phyloP scores from a whole-genome alignment of 2,888 invertebrate species.

The Conchocele bisecta region DNA sequence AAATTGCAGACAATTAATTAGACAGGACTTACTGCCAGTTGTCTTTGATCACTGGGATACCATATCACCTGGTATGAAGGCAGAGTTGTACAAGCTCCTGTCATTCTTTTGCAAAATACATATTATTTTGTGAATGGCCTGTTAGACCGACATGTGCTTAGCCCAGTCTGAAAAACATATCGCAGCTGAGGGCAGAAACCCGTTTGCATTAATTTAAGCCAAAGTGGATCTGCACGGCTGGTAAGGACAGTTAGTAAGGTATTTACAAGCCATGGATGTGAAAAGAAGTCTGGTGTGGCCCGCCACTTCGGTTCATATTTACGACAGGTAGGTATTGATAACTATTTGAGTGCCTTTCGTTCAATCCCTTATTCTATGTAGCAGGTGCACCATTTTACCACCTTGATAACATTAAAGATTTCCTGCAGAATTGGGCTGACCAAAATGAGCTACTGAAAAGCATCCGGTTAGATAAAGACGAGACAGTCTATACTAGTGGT shows the following conservation, averaged over 20 bases:
- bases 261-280: conserved; percentile 14
- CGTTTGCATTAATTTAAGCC: conserved; percentile 16
- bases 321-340: neutral
- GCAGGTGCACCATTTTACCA: conserved; percentile 32
- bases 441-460: conserved; percentile 32
- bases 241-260: conserved; percentile 22
- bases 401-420: conserved; percentile 23
- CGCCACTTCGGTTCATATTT: conserved; percentile 14
- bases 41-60: conserved; percentile 18
- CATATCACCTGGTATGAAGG: neutral
- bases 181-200: conserved; percentile 14
- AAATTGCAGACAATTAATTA: conserved; percentile 7
- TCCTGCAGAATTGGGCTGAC: conserved; percentile 18
- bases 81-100: conserved; percentile 11
- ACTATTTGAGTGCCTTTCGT: neutral
- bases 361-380: conserved; percentile 3
- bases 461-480: conserved; percentile 7
- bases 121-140: conserved; percentile 40
- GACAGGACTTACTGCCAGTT: conserved; percentile 24
- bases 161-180: conserved; percentile 20
- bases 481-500: conserved; percentile 8
- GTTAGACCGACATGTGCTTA: conserved; percentile 31
- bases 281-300: conserved; percentile 23
- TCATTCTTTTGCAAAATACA: conserved; percentile 46
- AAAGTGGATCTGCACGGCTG: conserved; percentile 12